These are phyloP conservation scores for Heliconius cydno DNA, from an alignment of 2,888 invertebrate species.

Conservation along the genomic window DNA sequence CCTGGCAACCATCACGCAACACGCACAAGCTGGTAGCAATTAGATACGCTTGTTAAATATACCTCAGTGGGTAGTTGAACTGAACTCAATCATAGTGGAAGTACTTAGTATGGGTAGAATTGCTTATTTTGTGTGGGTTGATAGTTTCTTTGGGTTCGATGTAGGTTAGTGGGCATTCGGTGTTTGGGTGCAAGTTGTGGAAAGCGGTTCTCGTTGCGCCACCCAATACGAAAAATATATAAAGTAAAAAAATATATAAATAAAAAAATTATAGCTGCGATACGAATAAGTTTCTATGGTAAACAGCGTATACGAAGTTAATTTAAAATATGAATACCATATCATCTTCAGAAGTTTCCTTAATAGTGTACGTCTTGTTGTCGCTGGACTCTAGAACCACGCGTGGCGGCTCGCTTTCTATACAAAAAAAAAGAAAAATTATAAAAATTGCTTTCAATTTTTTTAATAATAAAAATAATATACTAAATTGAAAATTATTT, in stretches of 20 bases:
- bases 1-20: slow-evolving; percentile 11
- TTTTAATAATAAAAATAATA: not conserved
- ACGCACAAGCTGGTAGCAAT: slow-evolving; percentile 15
- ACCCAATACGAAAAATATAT: too few relatives aligned
- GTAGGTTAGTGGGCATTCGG: not conserved
- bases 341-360: slow-evolving; percentile 64
- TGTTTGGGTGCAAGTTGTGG: not conserved
- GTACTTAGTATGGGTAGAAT: not conserved
- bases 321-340: slow-evolving; percentile 57
- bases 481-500: too few relatives aligned
- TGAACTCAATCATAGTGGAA: slow-evolving; percentile 17
- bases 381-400: slow-evolving; percentile 76
- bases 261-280: too few relatives aligned
- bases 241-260: too few relatives aligned
- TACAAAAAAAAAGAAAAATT: not conserved
- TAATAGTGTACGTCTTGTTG: slow-evolving; percentile 72
- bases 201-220: not conserved
- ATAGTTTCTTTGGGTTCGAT: not conserved
- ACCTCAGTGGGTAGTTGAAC: slow-evolving; percentile 25
- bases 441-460: not conserved
- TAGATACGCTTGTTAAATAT: slow-evolving; percentile 28
- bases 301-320: not conserved
- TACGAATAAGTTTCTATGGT: too few relatives aligned
- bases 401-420: slow-evolving; percentile 73
- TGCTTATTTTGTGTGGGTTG: not conserved